These are phyloP conservation scores for Marisa cornuarietis DNA, from an alignment of 1,140 invertebrate genomes.

Conservation along the genomic window DNA sequence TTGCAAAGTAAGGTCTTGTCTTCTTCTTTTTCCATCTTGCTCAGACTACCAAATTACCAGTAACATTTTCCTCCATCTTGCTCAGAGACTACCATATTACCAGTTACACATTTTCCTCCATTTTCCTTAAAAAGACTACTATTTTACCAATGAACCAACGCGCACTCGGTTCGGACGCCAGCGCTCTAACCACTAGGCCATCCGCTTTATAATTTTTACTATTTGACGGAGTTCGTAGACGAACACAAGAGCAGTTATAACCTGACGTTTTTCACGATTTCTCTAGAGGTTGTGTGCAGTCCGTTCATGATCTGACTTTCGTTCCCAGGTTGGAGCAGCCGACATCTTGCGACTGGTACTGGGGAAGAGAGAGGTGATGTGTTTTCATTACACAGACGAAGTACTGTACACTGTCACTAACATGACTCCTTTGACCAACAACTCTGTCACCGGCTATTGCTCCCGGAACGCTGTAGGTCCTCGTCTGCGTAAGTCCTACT, in stretches of 20 bases:
- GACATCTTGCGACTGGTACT: slow-evolving; percentile 14
- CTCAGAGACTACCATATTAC: too few species aligned
- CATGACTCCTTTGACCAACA: slow-evolving; percentile 43
- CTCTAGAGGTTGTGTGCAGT: not conserved
- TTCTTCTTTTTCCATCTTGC: too few species aligned
- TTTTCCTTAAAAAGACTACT: too few species aligned
- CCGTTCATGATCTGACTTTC: not conserved
- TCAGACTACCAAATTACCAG: too few species aligned
- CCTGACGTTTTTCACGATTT: not conserved
- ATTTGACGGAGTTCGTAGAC: too few species aligned
- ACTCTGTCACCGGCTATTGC: slow-evolving; percentile 32
- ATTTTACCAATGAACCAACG: too few species aligned
- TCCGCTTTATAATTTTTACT: too few species aligned
- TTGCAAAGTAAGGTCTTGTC: slow-evolving; percentile 25
- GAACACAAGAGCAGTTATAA: too few species aligned
- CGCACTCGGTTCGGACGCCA: too few species aligned
- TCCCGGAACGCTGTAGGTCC: slow-evolving; percentile 18
- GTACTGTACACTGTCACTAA: slow-evolving; percentile 42
- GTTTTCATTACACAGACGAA: not conserved
- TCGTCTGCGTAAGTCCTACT: slow-evolving; percentile 30
- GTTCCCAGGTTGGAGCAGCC: slow-evolving; percentile 1
- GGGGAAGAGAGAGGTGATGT: slow-evolving; percentile 13
- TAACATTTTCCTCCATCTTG: too few species aligned
- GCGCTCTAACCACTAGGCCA: too few species aligned
- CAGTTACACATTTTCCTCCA: too few species aligned